Conservation (phyloP, 2,797 vertebrate genomes). For the Sarcophilus harrisii region DNA sequence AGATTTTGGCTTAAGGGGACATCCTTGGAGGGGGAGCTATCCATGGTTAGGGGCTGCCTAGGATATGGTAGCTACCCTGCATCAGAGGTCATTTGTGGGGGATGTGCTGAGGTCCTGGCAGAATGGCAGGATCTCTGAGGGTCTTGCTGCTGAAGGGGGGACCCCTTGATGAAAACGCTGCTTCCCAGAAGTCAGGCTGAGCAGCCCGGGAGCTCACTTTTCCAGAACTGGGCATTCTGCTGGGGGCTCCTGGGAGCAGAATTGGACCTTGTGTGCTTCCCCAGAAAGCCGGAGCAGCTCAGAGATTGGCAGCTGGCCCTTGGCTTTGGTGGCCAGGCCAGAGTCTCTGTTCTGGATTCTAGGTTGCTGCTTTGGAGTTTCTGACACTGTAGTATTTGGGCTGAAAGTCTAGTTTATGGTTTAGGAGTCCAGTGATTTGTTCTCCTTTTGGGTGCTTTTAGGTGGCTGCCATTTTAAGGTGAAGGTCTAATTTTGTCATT, state of each 20-base stretch:
- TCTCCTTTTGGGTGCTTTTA: not conserved
- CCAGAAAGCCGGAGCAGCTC: not conserved
- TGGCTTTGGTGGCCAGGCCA: fast-evolving
- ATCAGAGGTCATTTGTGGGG: not conserved
- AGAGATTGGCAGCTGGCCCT: not conserved
- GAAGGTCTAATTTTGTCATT: not conserved
- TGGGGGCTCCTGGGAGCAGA: not conserved
- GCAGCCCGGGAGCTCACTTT: not conserved
- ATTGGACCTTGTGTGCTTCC: not conserved
- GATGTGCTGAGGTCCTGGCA: not conserved
- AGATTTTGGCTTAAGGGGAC: not conserved
- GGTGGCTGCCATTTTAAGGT: not conserved
- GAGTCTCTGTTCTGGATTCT: fast-evolving
- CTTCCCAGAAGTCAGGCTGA: not conserved
- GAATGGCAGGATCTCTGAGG: not conserved
- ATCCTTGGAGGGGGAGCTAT: not conserved
- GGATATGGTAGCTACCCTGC: not conserved
- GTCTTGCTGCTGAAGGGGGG: not conserved
- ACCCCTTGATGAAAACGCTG: not conserved
- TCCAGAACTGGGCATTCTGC: not conserved
- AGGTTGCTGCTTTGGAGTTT: not conserved
- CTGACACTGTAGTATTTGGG: not conserved
- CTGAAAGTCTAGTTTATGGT: not conserved
- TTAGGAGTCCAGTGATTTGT: fast-evolving
- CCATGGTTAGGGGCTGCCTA: not conserved